Base-by-base conservation (phyloP, 2,888 invertebrate genomes). In the Agrochola macilenta region DNA sequence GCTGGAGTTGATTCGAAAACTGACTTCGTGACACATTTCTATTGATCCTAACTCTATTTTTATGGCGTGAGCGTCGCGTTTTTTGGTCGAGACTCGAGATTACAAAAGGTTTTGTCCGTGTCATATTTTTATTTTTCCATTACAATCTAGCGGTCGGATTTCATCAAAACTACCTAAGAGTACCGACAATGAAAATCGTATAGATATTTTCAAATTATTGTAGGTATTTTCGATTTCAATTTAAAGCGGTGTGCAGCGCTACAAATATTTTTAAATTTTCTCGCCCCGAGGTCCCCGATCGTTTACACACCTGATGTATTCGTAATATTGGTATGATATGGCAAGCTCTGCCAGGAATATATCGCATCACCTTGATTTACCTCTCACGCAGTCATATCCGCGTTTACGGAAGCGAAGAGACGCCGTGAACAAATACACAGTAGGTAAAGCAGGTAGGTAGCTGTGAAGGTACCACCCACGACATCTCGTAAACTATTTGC, bases 11-110 rank as follows among this genome's bases (percentile, higher is more conserved):
- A 84, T 88, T 79, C 70, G 76, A 76, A 78, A 81, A 76, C 80
- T 73, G 70, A 69, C 64, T 81, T 66, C 74, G 77, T 88, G 86
- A 88, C 86, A 86, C 86, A 78, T 86, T 83, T 75, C 73, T 78
- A 86, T 78, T 78, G 83, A 86, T 85, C 78, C 71, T 73, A 79
- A 64, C 79, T 77, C 77, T 82, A 86, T 85, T 86, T 85, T 73
- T 78, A 82, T 82, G 75, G 74, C 11, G 26, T 71, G 73, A 73
- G 65, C 35, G 23, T 61, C 60, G 46, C 57, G 68, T 63, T 68
- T 57, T 61, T 75, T 73, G 12, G 49, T 49, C 64, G 35, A 52
- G n/a, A 35, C 58, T 43, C 4, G 30, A 71, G 46, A 49, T 46
- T 30, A 23, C 30, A n/a, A 30, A 69, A 49, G n/a, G 54, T 54